These are phyloP conservation scores for Marronus borbonicus DNA, from an alignment of 2,888 invertebrate genomes.

Conservation along the genomic window DNA sequence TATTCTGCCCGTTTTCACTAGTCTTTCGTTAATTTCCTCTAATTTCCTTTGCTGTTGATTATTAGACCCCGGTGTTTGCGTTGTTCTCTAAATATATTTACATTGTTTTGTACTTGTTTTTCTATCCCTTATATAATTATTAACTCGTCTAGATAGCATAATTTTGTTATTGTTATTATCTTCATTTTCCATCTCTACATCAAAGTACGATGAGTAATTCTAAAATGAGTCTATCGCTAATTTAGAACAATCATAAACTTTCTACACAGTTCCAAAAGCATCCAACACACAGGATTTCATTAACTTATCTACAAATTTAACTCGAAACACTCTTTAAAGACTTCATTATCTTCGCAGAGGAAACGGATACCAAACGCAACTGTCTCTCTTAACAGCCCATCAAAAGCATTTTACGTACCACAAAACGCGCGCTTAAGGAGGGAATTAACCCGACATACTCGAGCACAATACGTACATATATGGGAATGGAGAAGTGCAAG, in stretches of 20 bases:
- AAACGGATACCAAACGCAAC: constrained; percentile 12
- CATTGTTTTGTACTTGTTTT: too few relatives aligned
- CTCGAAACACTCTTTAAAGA: constrained; percentile 12
- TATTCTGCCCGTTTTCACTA: too few relatives aligned
- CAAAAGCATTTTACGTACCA: constrained; percentile 27
- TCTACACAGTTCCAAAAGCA: not conserved
- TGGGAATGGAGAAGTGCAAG: constrained; percentile 4
- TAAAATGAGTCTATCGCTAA: not conserved
- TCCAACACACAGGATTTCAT: not conserved
- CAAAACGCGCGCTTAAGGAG: constrained; percentile 13
- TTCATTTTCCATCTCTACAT: not conserved
- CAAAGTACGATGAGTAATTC: not conserved
- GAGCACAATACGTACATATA: constrained; percentile 18
- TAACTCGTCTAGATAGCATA: too few relatives aligned
- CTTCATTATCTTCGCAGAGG: not conserved
- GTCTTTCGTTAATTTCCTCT: too few relatives aligned
- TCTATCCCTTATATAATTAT: too few relatives aligned
- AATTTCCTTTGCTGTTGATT: too few relatives aligned
- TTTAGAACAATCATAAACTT: not conserved
- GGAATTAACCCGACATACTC: constrained; percentile 21
- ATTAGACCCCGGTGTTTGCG: too few relatives aligned
- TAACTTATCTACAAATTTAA: not conserved
- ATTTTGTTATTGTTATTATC: too few relatives aligned
- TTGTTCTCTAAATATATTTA: too few relatives aligned
- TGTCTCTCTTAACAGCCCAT: constrained; percentile 26